Evolutionary conservation across 2,113 vertebrate genomes (phyloP).

Genomic region (Microcebus lehilahytsara): DNA sequence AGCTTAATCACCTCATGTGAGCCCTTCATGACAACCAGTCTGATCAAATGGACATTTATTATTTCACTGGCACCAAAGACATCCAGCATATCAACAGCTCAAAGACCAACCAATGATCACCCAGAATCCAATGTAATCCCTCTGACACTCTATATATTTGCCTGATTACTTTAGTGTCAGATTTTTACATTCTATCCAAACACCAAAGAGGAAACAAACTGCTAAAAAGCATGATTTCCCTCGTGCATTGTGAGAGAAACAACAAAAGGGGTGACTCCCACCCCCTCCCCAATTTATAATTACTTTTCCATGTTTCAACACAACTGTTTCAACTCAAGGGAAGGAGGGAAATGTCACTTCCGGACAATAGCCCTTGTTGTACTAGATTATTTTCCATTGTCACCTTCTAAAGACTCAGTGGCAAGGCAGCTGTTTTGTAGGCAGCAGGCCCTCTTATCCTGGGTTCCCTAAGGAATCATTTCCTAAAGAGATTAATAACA

Average conservation of each 20-base stretch:
- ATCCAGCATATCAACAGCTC: constrained; percentile 45
- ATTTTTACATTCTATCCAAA: not conserved
- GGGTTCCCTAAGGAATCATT: constrained; percentile 52
- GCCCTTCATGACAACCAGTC: not conserved
- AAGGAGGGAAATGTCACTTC: constrained; percentile 42
- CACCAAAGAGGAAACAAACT: not conserved
- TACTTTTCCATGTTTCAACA: constrained; percentile 35
- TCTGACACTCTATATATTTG: constrained; percentile 40
- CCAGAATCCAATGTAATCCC: constrained; percentile 36
- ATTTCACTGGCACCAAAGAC: constrained; percentile 48
- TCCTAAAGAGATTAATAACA: constrained; percentile 70
- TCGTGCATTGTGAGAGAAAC: not conserved
- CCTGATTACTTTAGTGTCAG: not conserved
- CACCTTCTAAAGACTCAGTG: constrained; percentile 55
- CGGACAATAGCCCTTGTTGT: not conserved
- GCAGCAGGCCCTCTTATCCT: constrained; percentile 48
- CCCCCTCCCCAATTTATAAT: not conserved
- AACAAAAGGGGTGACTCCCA: not conserved
- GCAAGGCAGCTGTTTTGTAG: constrained; percentile 45
- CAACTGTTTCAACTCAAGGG: constrained; percentile 18
- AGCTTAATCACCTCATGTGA: not conserved
- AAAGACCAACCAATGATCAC: constrained; percentile 40
- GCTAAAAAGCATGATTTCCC: not conserved
- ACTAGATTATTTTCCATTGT: constrained; percentile 55
- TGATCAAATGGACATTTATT: constrained; percentile 3